phyloP scores from a whole-genome alignment of 2,888 invertebrate genomes.

The Aphelenchoides bicaudatus region DNA sequence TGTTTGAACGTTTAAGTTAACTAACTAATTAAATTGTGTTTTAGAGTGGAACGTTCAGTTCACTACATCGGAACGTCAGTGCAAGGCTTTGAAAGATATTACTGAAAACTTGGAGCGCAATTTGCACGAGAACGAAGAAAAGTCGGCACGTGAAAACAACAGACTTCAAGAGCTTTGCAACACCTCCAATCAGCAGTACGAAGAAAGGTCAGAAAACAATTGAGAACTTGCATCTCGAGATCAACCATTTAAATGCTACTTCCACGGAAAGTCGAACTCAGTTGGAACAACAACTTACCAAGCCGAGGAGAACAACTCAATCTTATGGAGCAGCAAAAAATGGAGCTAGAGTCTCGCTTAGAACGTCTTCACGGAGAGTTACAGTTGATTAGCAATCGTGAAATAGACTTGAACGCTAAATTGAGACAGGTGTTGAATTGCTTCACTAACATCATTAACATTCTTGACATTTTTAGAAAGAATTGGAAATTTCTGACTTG shows the following conservation, averaged over 20 bases:
- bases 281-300: not conserved
- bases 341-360: too few relatives aligned
- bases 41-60: conserved; percentile 3
- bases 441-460: too few relatives aligned
- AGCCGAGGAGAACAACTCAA: too few relatives aligned
- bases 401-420: too few relatives aligned
- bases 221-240: not conserved
- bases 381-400: too few relatives aligned
- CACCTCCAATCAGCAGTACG: not conserved
- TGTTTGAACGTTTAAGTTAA: not conserved
- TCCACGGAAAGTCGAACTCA: too few relatives aligned
- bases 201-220: not conserved
- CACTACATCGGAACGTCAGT: not conserved
- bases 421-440: too few relatives aligned
- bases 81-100: not conserved
- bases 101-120: not conserved
- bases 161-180: not conserved
- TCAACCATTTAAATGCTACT: conserved; percentile 3
- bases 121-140: conserved; percentile 16
- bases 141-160: conserved; percentile 2
- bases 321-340: too few relatives aligned
- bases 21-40: not conserved
- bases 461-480: too few relatives aligned
- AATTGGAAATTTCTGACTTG: too few relatives aligned
- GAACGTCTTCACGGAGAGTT: too few relatives aligned